Percentiles rank a stretch among this genome's conserved stretches.
These are phyloP conservation scores for Turdus rufiventris DNA, from an alignment of 2,113 vertebrate species.

Conservation along the genomic window DNA sequence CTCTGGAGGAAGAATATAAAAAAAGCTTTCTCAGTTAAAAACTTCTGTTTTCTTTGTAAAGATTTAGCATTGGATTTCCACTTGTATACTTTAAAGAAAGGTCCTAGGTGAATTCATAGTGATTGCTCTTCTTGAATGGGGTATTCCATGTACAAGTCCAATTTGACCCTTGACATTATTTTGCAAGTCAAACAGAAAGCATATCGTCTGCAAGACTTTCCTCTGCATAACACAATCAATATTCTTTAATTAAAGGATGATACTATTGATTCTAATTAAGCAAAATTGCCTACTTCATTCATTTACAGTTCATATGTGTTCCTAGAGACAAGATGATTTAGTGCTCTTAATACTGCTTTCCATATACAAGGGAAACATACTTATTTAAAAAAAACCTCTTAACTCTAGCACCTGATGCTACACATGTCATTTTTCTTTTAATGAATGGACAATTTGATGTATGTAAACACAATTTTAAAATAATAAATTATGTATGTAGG, in stretches of 20 bases:
- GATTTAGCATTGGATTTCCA: not conserved
- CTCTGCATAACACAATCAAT: slow-evolving; percentile 67
- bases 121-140: not conserved
- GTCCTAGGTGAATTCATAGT: not conserved
- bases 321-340: slow-evolving; percentile 65
- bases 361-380: not conserved
- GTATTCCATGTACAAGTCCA: not conserved
- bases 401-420: not conserved
- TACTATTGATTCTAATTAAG: slow-evolving; percentile 76
- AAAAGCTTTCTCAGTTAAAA: not conserved
- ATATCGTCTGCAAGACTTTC: slow-evolving; percentile 49
- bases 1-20: not conserved
- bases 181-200: slow-evolving; percentile 61
- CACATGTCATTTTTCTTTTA: not conserved
- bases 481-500: slow-evolving; percentile 18
- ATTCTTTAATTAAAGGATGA: slow-evolving; percentile 76
- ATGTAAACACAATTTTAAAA: slow-evolving; percentile 39
- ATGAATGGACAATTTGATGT: slow-evolving; percentile 8
- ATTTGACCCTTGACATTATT: slow-evolving; percentile 27
- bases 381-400: not conserved
- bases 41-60: not conserved
- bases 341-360: not conserved
- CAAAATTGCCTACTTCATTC: slow-evolving; percentile 72
- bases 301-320: slow-evolving; percentile 67
- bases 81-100: not conserved